Evolutionary conservation across 2,113 vertebrate genomes (phyloP).

Genomic region (Tamias sibiricus): DNA sequence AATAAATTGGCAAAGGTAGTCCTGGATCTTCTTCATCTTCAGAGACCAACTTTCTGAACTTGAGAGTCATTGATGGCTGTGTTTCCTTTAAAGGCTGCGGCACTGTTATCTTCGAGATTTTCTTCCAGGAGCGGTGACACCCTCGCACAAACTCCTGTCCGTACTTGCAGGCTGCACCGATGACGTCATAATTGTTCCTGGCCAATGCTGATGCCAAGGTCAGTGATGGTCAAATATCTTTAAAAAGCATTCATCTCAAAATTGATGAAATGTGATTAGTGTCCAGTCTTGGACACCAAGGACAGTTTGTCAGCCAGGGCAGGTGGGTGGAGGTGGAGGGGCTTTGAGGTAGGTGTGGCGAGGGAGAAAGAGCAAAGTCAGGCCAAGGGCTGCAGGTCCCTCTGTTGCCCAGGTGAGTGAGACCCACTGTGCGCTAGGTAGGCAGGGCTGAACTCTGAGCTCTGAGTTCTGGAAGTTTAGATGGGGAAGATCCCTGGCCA

Average conservation of each 20-base stretch:
- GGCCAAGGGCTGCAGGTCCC: background rate
- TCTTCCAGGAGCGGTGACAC: background rate
- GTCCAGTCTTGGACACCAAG: background rate
- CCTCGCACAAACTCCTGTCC: background rate
- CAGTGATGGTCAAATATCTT: background rate
- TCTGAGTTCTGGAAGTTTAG: too few species aligned
- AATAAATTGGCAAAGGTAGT: background rate
- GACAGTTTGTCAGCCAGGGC: background rate
- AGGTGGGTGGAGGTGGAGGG: background rate
- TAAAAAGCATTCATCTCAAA: background rate
- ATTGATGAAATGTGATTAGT: background rate
- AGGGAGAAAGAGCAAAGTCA: background rate
- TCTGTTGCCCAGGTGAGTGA: fast-evolving
- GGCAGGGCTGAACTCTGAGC: too few species aligned
- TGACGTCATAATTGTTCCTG: background rate
- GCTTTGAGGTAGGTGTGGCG: fast-evolving
- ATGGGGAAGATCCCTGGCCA: background rate
- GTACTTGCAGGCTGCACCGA: fast-evolving
- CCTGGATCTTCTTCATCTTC: background rate
- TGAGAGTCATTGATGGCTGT: too few species aligned
- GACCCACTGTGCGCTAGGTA: background rate
- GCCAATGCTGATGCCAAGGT: background rate
- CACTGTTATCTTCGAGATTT: background rate
- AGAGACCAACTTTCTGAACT: background rate
- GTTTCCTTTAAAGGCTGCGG: background rate